Base-by-base conservation (phyloP, 2,113 vertebrate genomes). In the Chionomys nivalis region DNA sequence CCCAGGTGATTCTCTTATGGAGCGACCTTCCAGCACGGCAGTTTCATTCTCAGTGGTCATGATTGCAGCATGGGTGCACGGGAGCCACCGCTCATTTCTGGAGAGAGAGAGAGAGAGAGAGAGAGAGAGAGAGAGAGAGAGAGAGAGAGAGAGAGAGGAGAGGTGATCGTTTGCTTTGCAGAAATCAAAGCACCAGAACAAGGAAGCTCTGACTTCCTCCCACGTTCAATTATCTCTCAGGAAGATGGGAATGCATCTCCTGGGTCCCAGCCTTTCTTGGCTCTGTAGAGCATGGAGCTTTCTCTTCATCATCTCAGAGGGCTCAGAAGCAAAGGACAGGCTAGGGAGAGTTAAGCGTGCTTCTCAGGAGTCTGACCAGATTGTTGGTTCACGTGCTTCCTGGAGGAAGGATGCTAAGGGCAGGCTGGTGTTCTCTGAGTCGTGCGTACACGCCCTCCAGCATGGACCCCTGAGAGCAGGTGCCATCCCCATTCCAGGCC, bases 391-490 rank as follows among this genome's bases (percentile, higher is more conserved):
- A 13, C 0, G 12, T 1, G 66, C 17, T 0, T 2, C 0, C 0
- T 2, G 0, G 31, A 65, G 55, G 87, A 12, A 63, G 21, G 24
- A 39, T 63, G 39, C 52, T 7, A 39, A 31, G 0, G 0, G 63
- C 21, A 63, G 70, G 23, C 4, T 21, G 31, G 24, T 0, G 28
- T 9, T 33, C 28, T 44, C 3, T 21, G 17, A 3, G 66, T 49
- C 0, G 0, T 0, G 0, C 0, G 13, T 1, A n/a, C 16, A 0
- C 0, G 0, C n/a, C 47, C 31, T n/a, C 5, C 11, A n/a, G 9
- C 33, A 4, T 3, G 2, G 3, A 16, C 19, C 47, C 63, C 3
- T 14, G 0, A 47, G 31, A n/a, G 7, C 13, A 11, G 42, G 58
- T 24, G 70, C 1, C 1, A 26, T 8, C 21, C 36, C 19, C n/a